Evolutionary conservation across 2,888 invertebrate species (phyloP).

Genomic region (Anarsia innoxiella): DNA sequence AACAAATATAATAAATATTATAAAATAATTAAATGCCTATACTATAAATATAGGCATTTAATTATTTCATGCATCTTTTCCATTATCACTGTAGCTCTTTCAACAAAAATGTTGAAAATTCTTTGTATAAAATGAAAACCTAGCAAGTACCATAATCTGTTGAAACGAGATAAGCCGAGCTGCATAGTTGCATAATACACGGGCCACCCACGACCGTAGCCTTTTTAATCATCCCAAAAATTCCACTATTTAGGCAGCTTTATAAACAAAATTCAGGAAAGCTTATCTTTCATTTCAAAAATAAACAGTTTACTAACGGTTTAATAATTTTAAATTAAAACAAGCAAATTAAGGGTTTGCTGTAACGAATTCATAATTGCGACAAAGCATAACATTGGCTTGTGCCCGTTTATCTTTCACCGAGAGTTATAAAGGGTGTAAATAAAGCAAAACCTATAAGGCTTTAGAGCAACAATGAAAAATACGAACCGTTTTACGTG

Average conservation of each 20-base stretch:
- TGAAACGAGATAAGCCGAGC: neutral
- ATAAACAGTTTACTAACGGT: no score
- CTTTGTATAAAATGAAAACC: conserved; percentile 15
- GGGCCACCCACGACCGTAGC: neutral
- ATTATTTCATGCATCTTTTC: no score
- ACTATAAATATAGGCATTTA: no score
- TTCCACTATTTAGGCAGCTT: no score
- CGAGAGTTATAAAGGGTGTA: conserved; percentile 66
- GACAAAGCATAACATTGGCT: conserved; percentile 60
- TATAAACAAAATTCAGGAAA: no score
- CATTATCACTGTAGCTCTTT: conserved; percentile 4
- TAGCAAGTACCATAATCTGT: neutral
- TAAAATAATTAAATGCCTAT: no score
- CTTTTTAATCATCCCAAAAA: no score
- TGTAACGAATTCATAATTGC: conserved; percentile 38
- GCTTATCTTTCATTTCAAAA: no score
- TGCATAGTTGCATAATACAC: neutral
- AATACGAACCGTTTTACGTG: conserved; percentile 72
- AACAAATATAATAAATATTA: no score
- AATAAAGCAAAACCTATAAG: conserved; percentile 74
- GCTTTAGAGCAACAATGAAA: conserved; percentile 74
- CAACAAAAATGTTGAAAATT: conserved; percentile 1
- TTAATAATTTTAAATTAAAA: no score
- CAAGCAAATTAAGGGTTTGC: no score
- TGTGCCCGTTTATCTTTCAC: conserved; percentile 63